A percentile compares a stretch with the other conserved stretches of the same genome.
Evolutionary conservation across 2,113 vertebrate species (phyloP).

Genomic region (Coptodon bakossiorum): DNA sequence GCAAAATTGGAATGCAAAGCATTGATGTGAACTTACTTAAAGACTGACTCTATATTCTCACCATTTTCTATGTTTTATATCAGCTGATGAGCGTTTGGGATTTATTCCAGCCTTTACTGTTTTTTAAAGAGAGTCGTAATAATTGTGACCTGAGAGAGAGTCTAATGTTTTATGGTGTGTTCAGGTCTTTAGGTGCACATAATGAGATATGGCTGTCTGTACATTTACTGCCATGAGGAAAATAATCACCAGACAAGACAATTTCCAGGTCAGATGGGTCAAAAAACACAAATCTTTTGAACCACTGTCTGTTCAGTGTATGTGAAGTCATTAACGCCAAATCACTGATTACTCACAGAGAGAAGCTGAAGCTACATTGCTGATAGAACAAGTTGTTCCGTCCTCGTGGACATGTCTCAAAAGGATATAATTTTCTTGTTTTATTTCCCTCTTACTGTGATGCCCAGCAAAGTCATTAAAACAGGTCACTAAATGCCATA

Average conservation of each 20-base stretch:
- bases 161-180: neutral
- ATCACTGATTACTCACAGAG: neutral
- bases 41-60: neutral
- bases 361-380: neutral
- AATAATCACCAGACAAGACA: constrained; percentile 14
- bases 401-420: neutral
- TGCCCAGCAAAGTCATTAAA: neutral
- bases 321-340: neutral
- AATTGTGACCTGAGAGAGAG: neutral
- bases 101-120: neutral
- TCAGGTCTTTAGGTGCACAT: neutral
- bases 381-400: neutral
- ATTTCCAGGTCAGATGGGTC: constrained; percentile 2
- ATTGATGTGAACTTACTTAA: neutral
- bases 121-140: neutral
- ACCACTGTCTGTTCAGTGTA: neutral
- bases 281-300: neutral
- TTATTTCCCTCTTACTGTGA: neutral
- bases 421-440: neutral
- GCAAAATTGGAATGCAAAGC: neutral
- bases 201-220: neutral
- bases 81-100: neutral
- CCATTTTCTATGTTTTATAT: neutral
- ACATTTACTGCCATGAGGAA: neutral
- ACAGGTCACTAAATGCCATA: neutral